Conservation (phyloP, 2,797 vertebrate genomes). For the Gymnoscopelus braueri region DNA sequence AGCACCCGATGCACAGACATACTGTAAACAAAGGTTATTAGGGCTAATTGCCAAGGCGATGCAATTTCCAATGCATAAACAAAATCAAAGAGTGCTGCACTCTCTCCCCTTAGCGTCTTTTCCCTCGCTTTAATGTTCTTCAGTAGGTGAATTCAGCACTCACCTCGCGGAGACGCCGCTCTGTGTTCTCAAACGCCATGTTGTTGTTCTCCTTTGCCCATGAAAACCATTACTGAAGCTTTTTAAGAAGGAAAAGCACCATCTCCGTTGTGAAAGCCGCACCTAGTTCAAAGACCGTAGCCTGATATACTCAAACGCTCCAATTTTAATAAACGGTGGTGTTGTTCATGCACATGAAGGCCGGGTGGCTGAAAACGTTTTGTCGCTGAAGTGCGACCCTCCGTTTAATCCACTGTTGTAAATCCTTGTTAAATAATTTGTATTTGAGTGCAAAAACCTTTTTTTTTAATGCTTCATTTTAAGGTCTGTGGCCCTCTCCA, state of each 20-base stretch:
- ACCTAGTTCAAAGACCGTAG: conserved; percentile 23
- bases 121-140: conserved; percentile 66
- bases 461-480: background rate
- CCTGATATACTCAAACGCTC: conserved; percentile 33
- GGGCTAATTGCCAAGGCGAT: conserved; percentile 81
- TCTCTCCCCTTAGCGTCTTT: conserved; percentile 35
- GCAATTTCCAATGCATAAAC: conserved; percentile 76
- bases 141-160: conserved; percentile 56
- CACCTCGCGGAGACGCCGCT: conserved; percentile 50
- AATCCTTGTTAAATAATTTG: conserved; percentile 58
- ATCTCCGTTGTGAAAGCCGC: conserved; percentile 45
- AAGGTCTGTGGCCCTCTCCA: conserved; percentile 25
- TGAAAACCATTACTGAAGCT: conserved; percentile 53
- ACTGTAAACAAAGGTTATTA: conserved; percentile 73
- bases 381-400: too few species aligned
- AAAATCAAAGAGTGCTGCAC: conserved; percentile 75
- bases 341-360: too few species aligned
- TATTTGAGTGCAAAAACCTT: conserved; percentile 50
- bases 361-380: too few species aligned
- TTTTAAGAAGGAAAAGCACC: conserved; percentile 58
- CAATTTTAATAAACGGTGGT: conserved; percentile 36
- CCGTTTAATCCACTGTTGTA: conserved; percentile 8
- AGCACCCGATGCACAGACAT: conserved; percentile 6
- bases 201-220: conserved; percentile 44
- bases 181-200: conserved; percentile 44